Conservation (phyloP, 2,888 invertebrate genomes). For the Callimorpha dominula region DNA sequence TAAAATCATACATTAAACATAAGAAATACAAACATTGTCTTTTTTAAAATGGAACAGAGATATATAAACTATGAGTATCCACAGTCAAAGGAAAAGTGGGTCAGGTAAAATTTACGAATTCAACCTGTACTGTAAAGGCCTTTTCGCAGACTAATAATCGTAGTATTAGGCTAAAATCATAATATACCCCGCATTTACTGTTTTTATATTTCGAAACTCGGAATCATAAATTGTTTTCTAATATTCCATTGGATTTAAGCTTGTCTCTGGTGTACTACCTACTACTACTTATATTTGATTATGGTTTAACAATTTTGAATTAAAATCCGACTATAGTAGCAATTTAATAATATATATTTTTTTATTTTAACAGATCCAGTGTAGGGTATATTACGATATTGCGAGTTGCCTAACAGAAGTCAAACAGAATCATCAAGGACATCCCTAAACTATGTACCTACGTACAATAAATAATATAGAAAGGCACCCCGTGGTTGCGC, state of each 20-base stretch:
- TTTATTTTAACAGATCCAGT: not conserved
- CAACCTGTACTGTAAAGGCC: constrained; percentile 18
- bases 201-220: not conserved
- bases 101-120: constrained; percentile 9
- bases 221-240: too few species aligned
- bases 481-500: constrained; percentile 51
- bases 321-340: not conserved
- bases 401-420: constrained; percentile 4
- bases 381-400: constrained; percentile 1
- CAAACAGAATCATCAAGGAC: constrained; percentile 48
- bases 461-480: constrained; percentile 26
- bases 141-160: constrained; percentile 19
- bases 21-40: constrained; percentile 42
- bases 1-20: constrained; percentile 14
- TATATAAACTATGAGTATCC: constrained; percentile 30
- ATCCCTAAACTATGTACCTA: constrained; percentile 37
- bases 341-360: not conserved
- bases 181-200: not conserved
- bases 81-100: constrained; percentile 7
- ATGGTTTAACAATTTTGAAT: not conserved
- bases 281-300: not conserved
- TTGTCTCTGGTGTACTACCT: too few species aligned
- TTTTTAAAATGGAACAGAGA: constrained; percentile 45
- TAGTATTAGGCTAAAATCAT: not conserved
- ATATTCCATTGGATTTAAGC: too few species aligned